Evolutionary conservation across 2,797 vertebrate genomes (phyloP).

Genomic region (Margarornis squamiger): DNA sequence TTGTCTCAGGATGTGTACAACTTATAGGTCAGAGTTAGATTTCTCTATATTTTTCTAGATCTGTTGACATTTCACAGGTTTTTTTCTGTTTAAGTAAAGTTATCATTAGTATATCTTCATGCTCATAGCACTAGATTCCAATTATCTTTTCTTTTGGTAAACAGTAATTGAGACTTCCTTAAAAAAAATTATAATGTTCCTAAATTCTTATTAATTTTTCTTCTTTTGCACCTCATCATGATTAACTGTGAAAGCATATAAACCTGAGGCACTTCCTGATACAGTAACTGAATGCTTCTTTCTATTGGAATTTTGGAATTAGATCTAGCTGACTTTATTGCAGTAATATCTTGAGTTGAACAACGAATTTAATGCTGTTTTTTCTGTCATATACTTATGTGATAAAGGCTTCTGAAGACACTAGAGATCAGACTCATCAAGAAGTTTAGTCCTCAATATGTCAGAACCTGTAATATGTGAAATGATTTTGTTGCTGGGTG

Average conservation of each 20-base stretch:
- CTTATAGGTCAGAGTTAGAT: background rate
- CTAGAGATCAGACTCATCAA: background rate
- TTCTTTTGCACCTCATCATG: background rate
- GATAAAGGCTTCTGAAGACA: background rate
- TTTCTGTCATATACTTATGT: background rate
- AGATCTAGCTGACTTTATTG: background rate
- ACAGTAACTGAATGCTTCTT: background rate
- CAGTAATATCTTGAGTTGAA: background rate
- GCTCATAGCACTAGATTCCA: background rate
- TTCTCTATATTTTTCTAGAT: background rate
- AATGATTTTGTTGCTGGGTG: background rate
- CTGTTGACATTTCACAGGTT: background rate
- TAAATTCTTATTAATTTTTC: background rate
- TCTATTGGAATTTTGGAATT: background rate
- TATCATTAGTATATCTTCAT: background rate
- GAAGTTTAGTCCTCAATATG: background rate
- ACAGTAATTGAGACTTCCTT: background rate
- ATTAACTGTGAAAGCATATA: background rate
- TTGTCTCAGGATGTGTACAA: background rate
- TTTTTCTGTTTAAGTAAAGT: background rate
- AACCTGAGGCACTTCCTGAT: background rate
- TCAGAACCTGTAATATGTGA: background rate
- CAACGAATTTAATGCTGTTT: background rate
- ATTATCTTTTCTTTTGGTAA: background rate
- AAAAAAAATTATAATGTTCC: background rate